These are phyloP conservation scores for Falco berigora DNA, from an alignment of 2,797 vertebrate genomes.

Conservation along the genomic window DNA sequence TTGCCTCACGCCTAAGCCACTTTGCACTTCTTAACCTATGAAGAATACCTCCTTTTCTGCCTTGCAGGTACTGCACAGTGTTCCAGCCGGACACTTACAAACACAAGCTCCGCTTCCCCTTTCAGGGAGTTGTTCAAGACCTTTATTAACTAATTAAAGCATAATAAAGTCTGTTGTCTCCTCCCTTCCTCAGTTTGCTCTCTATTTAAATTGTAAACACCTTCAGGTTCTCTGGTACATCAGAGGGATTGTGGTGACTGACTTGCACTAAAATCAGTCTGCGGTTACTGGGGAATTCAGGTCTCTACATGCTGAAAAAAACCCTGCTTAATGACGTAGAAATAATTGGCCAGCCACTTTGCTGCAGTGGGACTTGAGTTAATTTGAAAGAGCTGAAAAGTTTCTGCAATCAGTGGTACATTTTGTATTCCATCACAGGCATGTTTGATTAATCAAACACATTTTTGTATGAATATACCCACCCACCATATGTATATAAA, in stretches of 20 bases:
- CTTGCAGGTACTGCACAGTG: not conserved
- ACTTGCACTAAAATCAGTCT: not conserved
- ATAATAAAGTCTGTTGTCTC: not conserved
- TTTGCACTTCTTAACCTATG: not conserved
- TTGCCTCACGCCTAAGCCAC: not conserved
- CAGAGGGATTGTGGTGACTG: not conserved
- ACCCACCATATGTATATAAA: not conserved
- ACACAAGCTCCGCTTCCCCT: not conserved
- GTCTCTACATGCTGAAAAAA: not conserved
- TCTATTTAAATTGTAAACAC: not conserved
- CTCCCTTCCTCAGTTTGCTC: not conserved
- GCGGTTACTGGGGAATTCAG: not conserved
- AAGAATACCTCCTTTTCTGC: not conserved
- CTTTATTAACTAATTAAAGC: not conserved
- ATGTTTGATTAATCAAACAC: not conserved
- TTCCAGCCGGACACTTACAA: not conserved
- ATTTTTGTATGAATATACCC: not conserved
- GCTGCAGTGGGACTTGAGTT: not conserved
- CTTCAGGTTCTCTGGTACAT: not conserved
- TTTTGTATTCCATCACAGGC: not conserved
- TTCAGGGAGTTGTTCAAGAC: not conserved
- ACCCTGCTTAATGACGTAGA: not conserved
- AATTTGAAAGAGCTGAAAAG: not conserved
- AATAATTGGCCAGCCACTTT: conserved; percentile 1
- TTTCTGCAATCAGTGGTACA: not conserved